Evolutionary conservation across 2,113 vertebrate species (phyloP).

Genomic region (Chiloscyllium plagiosum): DNA sequence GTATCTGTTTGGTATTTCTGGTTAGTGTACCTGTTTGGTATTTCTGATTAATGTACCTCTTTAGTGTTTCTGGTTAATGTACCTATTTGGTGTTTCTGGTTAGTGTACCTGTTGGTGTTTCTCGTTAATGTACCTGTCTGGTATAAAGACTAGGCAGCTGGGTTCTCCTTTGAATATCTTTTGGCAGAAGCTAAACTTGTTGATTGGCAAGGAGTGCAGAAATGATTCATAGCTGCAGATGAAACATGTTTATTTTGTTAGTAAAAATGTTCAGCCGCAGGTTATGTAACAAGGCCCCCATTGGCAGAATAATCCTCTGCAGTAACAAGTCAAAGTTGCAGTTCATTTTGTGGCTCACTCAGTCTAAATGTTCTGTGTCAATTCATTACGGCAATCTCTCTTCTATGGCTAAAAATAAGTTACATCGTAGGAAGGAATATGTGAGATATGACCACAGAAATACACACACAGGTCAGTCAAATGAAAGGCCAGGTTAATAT

Average conservation of each 20-base stretch:
- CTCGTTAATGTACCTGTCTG: too few species aligned
- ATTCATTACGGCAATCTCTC: neutral
- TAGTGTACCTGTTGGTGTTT: too few species aligned
- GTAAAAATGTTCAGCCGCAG: neutral
- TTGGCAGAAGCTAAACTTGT: neutral
- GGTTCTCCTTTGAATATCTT: neutral
- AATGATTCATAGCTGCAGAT: conserved; percentile 17
- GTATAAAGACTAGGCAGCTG: too few species aligned
- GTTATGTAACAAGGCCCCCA: neutral
- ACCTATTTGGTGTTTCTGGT: too few species aligned
- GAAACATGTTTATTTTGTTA: neutral
- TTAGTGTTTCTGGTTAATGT: too few species aligned
- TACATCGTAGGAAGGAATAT: neutral
- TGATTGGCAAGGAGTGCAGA: neutral
- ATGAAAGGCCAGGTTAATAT: neutral
- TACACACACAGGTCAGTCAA: neutral
- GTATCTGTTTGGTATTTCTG: too few species aligned
- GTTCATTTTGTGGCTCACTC: too few species aligned
- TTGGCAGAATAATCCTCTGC: neutral
- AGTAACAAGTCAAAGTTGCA: neutral
- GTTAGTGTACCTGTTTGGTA: too few species aligned
- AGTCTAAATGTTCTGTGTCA: neutral
- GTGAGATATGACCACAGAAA: neutral
- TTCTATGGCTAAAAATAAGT: neutral
- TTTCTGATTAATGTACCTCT: too few species aligned